These are phyloP conservation scores for Scaptomyza cyrtandrae DNA, from an alignment of 2,888 invertebrate genomes.

Conservation along the genomic window DNA sequence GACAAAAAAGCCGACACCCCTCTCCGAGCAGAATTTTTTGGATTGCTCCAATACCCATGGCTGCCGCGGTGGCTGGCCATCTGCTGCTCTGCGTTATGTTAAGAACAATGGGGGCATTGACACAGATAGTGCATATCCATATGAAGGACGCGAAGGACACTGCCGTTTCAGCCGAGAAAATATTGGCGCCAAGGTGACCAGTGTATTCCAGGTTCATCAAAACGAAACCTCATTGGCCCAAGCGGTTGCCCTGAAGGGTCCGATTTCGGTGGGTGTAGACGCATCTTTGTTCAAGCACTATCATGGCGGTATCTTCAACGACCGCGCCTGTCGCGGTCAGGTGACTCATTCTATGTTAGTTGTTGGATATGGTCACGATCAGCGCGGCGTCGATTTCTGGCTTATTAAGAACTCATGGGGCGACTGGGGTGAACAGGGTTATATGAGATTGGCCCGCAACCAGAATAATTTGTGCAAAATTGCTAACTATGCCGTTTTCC, in stretches of 20 bases:
- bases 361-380: constrained; percentile 93
- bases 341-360: constrained; percentile 96
- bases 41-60: constrained; percentile 91
- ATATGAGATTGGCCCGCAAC: constrained; percentile 91
- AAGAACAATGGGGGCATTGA: constrained; percentile 89
- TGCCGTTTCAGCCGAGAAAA: constrained; percentile 89
- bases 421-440: constrained; percentile 97
- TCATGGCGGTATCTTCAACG: constrained; percentile 95
- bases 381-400: constrained; percentile 87
- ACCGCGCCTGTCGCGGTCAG: constrained; percentile 90
- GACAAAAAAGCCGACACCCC: not conserved
- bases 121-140: constrained; percentile 86
- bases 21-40: constrained; percentile 27
- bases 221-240: constrained; percentile 86
- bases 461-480: constrained; percentile 26
- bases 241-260: constrained; percentile 94
- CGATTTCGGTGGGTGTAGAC: constrained; percentile 94
- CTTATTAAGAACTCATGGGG: constrained; percentile 98
- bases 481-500: constrained; percentile 4
- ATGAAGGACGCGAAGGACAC: constrained; percentile 94
- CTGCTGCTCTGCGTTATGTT: constrained; percentile 93
- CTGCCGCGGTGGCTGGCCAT: constrained; percentile 97
- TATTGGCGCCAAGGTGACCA: constrained; percentile 89
- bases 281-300: constrained; percentile 96
- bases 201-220: constrained; percentile 93